Base-by-base conservation (phyloP, 2,113 vertebrate genomes). In the Gasterosteus nipponicus region DNA sequence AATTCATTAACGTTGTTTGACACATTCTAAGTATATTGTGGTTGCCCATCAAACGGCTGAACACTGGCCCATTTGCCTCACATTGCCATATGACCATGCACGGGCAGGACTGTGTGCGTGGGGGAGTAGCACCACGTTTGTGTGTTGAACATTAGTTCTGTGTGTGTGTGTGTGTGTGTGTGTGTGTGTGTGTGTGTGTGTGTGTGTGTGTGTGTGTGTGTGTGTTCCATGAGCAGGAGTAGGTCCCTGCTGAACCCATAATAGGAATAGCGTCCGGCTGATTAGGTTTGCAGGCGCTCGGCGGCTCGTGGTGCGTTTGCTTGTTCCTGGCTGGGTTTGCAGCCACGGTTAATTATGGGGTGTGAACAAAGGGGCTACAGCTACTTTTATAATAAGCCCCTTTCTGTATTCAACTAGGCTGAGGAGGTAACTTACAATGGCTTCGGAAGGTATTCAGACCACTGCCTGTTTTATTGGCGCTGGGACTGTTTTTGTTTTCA, bases 241-340 rank as follows among this genome's bases (percentile, higher is more conserved):
- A 75, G 77, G 86, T 71, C 69, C 73, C 77, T 78, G 51, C 86
- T 86, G 81, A 89, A 88, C 60, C 69, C 58, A 68, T 80, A 82
- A 89, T 85, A 90, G 49, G 70, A 89, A 78, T 76, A 85, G 78
- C 10, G 53, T 68, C 75, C 61, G 84, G 63, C 74, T 88, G 87
- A 89, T 93, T 87, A 89, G 89, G 80, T 88, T 78, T 81, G 71
- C 54, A 14, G 65, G 80, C 22, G 67, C 89, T 91, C 89, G 88
- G 71, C 73, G 80, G 80, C 81, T 84, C 73, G 63, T 11, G 35
- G 69, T 73, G 41, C 73, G 73, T 79, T 89, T 87, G 72, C 70
- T 77, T 69, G 67, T 75, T 88, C 54, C 80, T 85, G 86, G 73
- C 75, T 85, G 80, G 71, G 81, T 83, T 87, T 78, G 64, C 73